Conservation (phyloP, 2,888 invertebrate genomes). For the Diplolepis rosae region DNA sequence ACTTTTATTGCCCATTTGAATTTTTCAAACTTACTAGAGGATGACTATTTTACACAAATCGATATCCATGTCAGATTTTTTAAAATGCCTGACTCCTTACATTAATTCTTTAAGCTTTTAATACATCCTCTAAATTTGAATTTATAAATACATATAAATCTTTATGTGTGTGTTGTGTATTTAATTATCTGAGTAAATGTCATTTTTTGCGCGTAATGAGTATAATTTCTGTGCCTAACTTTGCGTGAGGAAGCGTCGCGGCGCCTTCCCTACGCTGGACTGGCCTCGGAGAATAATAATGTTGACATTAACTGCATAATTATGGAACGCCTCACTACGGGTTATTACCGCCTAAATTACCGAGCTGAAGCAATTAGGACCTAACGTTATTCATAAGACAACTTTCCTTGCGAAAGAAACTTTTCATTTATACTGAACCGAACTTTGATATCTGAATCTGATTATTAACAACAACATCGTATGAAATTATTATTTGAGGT, state of each 20-base stretch:
- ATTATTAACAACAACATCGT: too few relatives aligned
- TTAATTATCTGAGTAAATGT: conserved; percentile 15
- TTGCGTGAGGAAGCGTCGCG: conserved; percentile 35
- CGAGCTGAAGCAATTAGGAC: conserved; percentile 65
- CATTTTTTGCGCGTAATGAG: background rate
- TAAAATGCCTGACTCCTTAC: background rate
- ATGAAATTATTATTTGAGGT: too few relatives aligned
- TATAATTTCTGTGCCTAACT: conserved; percentile 3
- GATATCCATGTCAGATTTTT: conserved; percentile 25
- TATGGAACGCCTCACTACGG: conserved; percentile 66
- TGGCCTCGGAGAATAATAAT: conserved; percentile 63
- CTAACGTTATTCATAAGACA: conserved; percentile 65
- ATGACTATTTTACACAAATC: conserved; percentile 20
- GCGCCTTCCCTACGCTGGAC: conserved; percentile 38
- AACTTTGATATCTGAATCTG: too few relatives aligned
- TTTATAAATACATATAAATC: background rate
- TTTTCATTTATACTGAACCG: too few relatives aligned
- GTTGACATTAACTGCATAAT: conserved; percentile 70
- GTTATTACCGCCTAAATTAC: conserved; percentile 68
- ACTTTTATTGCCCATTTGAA: conserved; percentile 27
- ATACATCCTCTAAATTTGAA: background rate
- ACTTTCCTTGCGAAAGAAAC: conserved; percentile 42
- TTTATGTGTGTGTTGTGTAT: background rate
- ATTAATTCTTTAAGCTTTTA: background rate
- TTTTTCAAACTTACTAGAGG: conserved; percentile 13